Evolutionary conservation across 2,888 invertebrate genomes (phyloP), one percentile per base, ranked within the genome.

Genomic region (Syritta pipiens): DNA sequence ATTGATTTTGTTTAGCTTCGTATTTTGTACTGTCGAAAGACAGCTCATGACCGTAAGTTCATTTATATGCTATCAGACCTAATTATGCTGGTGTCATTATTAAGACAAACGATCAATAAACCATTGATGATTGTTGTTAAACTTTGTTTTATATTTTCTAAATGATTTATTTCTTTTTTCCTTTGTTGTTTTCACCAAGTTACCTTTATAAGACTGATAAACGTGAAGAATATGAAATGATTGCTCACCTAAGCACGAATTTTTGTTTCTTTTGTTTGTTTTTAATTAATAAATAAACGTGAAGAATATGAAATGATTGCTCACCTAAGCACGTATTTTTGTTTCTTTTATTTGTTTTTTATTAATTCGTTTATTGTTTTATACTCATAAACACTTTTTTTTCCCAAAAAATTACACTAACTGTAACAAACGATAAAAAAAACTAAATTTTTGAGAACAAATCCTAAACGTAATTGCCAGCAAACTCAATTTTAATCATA

Each of bases 191-290:
- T 59, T 4, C 6, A 24, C n/a, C 28, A 62, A 69, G 24, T 62
- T 69, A 57, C 63, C 51, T 46, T 76, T 65, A 71, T 59, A 77
- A 76, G 76, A 77, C 76, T 77, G 76, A 77, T 57, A 46, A 65
- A 59, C 57, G 44, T 10, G 24, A 51, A 51, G 22, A 51, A 7
- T 26, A 59, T 60, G 4, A 69, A 51, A 32, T 32, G 32, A 59
- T 60, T 51, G 51, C 44, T 51, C 44, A 51, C 51, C 59, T 42
- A 35, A 60, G 51, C 24, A 57, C 40, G 30, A 26, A 19, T 55
- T 53, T 30, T 24, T 7, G 26, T 68, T 37, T 35, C 0, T 0
- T 19, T 44, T 30, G 24, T 30, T 37, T 7, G 9, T 44, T 42
- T n/a, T 28, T 40, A 30, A 35, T 4, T 17, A 35, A 22, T 32